Evolutionary conservation across 2,797 vertebrate genomes (phyloP).

Genomic region (Sebastes vulpes): DNA sequence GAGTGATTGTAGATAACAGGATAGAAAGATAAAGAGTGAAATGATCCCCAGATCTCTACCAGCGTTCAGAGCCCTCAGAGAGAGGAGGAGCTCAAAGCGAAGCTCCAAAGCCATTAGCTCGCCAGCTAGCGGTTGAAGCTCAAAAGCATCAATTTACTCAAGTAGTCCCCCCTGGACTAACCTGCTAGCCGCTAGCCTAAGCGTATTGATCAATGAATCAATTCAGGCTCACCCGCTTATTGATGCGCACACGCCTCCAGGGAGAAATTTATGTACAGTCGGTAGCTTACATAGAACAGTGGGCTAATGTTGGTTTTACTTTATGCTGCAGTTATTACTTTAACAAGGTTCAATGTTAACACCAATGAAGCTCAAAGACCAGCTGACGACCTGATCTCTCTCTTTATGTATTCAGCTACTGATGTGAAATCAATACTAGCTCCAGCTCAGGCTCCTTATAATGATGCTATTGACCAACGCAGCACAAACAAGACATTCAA

Average conservation of each 20-base stretch:
- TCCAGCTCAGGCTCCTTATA: conserved; percentile 5
- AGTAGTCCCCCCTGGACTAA: conserved; percentile 70
- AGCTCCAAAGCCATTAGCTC: conserved; percentile 55
- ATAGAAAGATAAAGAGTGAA: not conserved
- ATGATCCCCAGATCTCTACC: not conserved
- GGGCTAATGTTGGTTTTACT: conserved; percentile 18
- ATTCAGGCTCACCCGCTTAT: conserved; percentile 61
- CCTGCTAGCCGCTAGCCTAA: conserved; percentile 51
- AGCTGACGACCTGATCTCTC: conserved; percentile 9
- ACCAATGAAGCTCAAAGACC: not conserved
- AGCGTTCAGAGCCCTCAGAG: conserved; percentile 13
- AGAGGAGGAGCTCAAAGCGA: conserved; percentile 6
- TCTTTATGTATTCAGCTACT: not conserved
- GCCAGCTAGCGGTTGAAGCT: conserved; percentile 15
- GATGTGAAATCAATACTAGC: conserved; percentile 29
- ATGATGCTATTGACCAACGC: conserved; percentile 10
- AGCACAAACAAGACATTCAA: conserved; percentile 10
- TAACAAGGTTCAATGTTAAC: not conserved
- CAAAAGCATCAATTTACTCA: conserved; percentile 61
- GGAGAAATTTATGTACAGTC: conserved; percentile 38
- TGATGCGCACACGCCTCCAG: conserved; percentile 51
- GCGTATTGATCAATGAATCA: conserved; percentile 69
- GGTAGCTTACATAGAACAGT: conserved; percentile 24
- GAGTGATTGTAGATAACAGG: not conserved
- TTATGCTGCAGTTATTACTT: conserved; percentile 39